A percentile compares a stretch with the other conserved stretches of the same genome.
Evolutionary conservation across 2,797 vertebrate species (phyloP).

Genomic region (Rhincodon typus): DNA sequence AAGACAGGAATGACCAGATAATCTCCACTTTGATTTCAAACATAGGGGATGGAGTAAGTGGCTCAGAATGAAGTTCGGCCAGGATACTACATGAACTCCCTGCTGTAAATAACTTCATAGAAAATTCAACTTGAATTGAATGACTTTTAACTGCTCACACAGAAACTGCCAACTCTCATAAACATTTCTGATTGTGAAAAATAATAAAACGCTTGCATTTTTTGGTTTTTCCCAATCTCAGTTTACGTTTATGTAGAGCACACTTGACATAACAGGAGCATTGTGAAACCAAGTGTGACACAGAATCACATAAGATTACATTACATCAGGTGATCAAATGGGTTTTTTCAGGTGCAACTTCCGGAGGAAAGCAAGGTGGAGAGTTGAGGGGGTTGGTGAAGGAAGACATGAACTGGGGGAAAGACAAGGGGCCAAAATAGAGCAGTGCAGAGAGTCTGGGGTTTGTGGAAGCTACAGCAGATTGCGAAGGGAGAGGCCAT

Average conservation of each 20-base stretch:
- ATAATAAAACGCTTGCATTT: not conserved
- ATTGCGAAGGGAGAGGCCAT: too few species aligned
- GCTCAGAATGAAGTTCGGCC: not conserved
- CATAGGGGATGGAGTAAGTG: not conserved
- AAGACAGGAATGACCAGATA: not conserved
- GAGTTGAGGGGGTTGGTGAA: too few species aligned
- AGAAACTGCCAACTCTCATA: not conserved
- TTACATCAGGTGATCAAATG: not conserved
- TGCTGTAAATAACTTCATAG: not conserved
- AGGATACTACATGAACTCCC: not conserved
- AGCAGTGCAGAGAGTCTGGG: too few species aligned
- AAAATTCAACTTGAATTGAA: not conserved
- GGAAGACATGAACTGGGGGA: too few species aligned
- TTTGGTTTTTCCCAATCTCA: not conserved
- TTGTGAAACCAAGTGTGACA: not conserved
- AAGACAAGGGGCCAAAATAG: too few species aligned
- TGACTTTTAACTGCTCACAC: not conserved
- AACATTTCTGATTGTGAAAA: not conserved
- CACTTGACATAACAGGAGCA: not conserved
- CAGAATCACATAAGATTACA: not conserved
- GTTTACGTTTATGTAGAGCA: not conserved
- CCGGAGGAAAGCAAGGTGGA: too few species aligned
- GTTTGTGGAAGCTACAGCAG: not conserved
- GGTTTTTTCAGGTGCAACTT: too few species aligned
- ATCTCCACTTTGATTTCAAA: not conserved